Base-by-base conservation (phyloP, 2,797 vertebrate genomes). In the Eulemur coronatus region DNA sequence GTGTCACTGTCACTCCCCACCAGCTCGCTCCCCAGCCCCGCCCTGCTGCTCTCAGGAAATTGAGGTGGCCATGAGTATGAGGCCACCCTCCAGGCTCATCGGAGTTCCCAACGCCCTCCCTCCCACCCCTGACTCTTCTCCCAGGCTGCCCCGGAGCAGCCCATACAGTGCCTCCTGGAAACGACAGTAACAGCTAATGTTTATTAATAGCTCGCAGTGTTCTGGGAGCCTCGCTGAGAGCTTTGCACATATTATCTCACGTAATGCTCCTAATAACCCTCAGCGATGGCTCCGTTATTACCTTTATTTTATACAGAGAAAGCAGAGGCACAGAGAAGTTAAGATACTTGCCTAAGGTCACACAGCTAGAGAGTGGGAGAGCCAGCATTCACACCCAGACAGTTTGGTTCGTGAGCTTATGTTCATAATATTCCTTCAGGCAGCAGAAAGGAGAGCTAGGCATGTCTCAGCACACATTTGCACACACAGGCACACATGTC, bases 191-290 rank as follows among this genome's bases (percentile, higher is more conserved):
- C 89, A 93, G 93, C 95, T 91, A 81, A 41, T 22, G 13, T 89
- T 97, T 98, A 96, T 98, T 96, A 97, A 97, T 96, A 97, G 95
- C 93, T 76, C 79, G 4, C 78, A 24, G 15, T 73, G 96, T 87
- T 89, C 91, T 1, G 61, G 91, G 70, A 96, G 94, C 75, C 95
- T 84, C 5, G 26, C 93, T 46, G 70, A 93, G 91, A 73, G 70
- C 93, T 81, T 75, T 41, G 57, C 92, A 52, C 11, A 1, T 81
- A 90, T 92, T 79, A 93, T 81, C 91, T 96, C 96, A 92, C 4
- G 93, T 55, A 96, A 92, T 30, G 70, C 70, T 94, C 72, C 87
- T 78, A 84, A 95, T 89, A 96, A 81, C 43, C 72, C 80, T 84
- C 52, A 17, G 7, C 7, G 1, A 24, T 0, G 28, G 67, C 70